Conservation (phyloP, 2,797 vertebrate genomes). For the Gephyroberyx darwinii region DNA sequence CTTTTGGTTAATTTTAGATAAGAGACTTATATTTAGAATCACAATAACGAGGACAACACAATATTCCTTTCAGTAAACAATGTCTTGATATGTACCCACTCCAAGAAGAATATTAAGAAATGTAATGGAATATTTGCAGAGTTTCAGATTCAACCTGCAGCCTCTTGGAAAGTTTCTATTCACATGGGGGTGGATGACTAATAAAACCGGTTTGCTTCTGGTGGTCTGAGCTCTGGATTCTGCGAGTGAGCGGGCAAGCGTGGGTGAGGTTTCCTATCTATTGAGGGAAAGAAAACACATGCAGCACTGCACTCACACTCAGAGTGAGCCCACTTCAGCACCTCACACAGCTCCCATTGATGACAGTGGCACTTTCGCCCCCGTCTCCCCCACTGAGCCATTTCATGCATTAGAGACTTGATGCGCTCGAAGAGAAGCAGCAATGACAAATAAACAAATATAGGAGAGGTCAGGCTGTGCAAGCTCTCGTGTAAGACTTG, state of each 20-base stretch:
- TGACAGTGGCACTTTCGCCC: slow-evolving; percentile 72
- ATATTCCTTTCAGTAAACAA: slow-evolving; percentile 10
- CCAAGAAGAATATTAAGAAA: neutral
- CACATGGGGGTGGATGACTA: slow-evolving; percentile 73
- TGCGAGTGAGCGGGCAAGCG: slow-evolving; percentile 60
- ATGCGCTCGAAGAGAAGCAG: slow-evolving; percentile 34
- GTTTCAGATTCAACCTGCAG: slow-evolving; percentile 51
- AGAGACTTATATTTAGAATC: slow-evolving; percentile 28
- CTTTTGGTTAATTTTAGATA: slow-evolving; percentile 25
- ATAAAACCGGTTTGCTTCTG: slow-evolving; percentile 70
- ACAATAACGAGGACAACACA: neutral
- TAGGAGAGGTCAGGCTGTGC: slow-evolving; percentile 38
- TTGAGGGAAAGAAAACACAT: slow-evolving; percentile 68
- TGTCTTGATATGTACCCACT: neutral
- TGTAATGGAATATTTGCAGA: slow-evolving; percentile 33
- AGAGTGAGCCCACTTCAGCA: slow-evolving; percentile 72
- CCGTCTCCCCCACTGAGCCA: slow-evolving; percentile 61
- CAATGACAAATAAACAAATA: slow-evolving; percentile 45
- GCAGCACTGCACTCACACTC: slow-evolving; percentile 58
- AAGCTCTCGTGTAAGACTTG: slow-evolving; percentile 30
- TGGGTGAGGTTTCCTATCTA: slow-evolving; percentile 74
- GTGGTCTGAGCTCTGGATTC: slow-evolving; percentile 65
- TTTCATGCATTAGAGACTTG: slow-evolving; percentile 66
- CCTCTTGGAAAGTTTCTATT: slow-evolving; percentile 64
- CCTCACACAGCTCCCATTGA: slow-evolving; percentile 72